phyloP scores from a whole-genome alignment of 2,888 invertebrate genomes.

The Heliconius sara region DNA sequence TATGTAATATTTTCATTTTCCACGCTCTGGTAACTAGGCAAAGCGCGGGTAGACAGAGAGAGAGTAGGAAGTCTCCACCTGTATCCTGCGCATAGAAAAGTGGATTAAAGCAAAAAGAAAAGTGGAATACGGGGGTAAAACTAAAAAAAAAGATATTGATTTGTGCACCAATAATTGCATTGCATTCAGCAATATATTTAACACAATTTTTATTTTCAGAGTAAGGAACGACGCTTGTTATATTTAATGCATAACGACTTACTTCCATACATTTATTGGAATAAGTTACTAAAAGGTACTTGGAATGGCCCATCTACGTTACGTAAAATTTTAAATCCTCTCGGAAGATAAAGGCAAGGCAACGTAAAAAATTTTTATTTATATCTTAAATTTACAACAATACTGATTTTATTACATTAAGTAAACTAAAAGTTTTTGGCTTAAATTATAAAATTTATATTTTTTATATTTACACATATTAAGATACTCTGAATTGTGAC shows the following conservation, averaged over 20 bases:
- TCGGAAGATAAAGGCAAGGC: constrained; percentile 49
- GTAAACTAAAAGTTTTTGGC: background rate
- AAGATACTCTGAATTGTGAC: background rate
- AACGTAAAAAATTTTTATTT: constrained; percentile 44
- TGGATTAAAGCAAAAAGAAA: too few relatives aligned
- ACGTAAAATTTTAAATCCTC: constrained; percentile 79
- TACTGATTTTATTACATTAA: constrained; percentile 2
- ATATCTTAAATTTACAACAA: constrained; percentile 40
- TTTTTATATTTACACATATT: background rate
- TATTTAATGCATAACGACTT: constrained; percentile 91
- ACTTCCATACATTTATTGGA: constrained; percentile 95
- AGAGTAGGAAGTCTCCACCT: too few relatives aligned
- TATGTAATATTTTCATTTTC: too few relatives aligned
- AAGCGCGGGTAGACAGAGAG: too few relatives aligned
- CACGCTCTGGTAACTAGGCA: too few relatives aligned
- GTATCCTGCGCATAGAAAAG: too few relatives aligned
- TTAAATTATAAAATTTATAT: background rate
- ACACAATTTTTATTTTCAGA: constrained; percentile 59
- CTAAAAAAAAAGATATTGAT: too few relatives aligned
- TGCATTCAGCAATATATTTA: background rate
- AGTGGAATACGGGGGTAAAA: too few relatives aligned
- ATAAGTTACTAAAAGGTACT: constrained; percentile 89
- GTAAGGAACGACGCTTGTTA: constrained; percentile 84
- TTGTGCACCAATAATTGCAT: background rate
- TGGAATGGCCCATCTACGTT: constrained; percentile 89